Evolutionary conservation across 2,113 vertebrate genomes (phyloP).

Genomic region (Bombycilla garrulus): DNA sequence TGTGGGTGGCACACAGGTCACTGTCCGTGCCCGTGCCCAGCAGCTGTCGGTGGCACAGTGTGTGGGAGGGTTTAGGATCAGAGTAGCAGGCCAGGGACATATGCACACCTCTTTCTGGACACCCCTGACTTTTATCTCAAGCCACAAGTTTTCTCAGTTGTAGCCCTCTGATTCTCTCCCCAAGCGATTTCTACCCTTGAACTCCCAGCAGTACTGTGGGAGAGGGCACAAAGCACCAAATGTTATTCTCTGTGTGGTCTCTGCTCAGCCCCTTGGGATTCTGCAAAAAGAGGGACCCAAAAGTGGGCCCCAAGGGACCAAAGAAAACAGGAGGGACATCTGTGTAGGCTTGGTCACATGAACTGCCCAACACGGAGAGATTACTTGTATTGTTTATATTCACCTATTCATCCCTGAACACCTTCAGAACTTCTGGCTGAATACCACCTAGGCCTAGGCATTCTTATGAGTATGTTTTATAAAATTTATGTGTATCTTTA

Average conservation of each 20-base stretch:
- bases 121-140: neutral
- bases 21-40: too few relatives aligned
- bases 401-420: neutral
- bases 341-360: neutral
- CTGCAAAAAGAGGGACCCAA: neutral
- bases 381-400: neutral
- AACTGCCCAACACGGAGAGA: neutral
- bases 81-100: neutral
- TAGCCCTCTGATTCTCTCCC: neutral
- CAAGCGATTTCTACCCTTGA: neutral
- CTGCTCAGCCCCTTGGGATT: neutral
- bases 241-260: neutral
- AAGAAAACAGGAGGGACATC: neutral
- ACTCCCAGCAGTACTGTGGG: neutral
- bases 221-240: fast-evolving
- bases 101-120: neutral
- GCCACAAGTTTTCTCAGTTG: neutral
- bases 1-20: too few relatives aligned
- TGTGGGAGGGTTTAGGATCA: neutral
- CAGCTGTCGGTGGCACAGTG: neutral
- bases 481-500: neutral
- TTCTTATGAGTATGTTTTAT: neutral
- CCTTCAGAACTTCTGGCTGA: neutral
- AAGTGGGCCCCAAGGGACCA: neutral
- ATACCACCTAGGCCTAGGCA: neutral